Evolutionary conservation across 2,797 vertebrate species (phyloP).

Genomic region (Martes flavigula): DNA sequence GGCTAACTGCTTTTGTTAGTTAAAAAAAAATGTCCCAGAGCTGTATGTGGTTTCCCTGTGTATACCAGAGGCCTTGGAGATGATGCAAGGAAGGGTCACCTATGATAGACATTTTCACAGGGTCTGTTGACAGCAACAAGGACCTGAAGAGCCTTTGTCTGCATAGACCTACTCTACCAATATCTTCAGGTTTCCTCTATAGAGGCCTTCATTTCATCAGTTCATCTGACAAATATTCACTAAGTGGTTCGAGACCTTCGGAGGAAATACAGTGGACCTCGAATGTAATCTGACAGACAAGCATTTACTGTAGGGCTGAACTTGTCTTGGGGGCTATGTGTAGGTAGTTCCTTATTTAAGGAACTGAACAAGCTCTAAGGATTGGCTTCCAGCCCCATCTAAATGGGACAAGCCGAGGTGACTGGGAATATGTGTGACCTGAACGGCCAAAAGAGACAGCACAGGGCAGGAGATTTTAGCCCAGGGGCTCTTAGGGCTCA

Average conservation of each 20-base stretch:
- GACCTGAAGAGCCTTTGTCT: not conserved
- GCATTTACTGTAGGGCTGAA: not conserved
- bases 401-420: not conserved
- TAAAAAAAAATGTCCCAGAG: not conserved
- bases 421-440: not conserved
- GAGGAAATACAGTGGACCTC: not conserved
- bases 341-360: not conserved
- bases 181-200: not conserved
- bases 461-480: not conserved
- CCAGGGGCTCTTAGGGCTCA: not conserved
- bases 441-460: too few species aligned
- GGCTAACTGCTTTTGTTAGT: not conserved
- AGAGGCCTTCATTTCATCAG: not conserved
- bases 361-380: not conserved
- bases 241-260: not conserved
- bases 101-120: not conserved
- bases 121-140: not conserved
- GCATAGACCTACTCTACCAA: not conserved
- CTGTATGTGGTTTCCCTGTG: not conserved
- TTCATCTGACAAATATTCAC: not conserved
- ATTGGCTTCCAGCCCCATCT: not conserved
- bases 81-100: too few species aligned
- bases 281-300: not conserved
- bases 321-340: not conserved
- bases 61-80: not conserved